Evolutionary conservation across 2,888 invertebrate species (phyloP).

Genomic region (Dichetophora obliterata): DNA sequence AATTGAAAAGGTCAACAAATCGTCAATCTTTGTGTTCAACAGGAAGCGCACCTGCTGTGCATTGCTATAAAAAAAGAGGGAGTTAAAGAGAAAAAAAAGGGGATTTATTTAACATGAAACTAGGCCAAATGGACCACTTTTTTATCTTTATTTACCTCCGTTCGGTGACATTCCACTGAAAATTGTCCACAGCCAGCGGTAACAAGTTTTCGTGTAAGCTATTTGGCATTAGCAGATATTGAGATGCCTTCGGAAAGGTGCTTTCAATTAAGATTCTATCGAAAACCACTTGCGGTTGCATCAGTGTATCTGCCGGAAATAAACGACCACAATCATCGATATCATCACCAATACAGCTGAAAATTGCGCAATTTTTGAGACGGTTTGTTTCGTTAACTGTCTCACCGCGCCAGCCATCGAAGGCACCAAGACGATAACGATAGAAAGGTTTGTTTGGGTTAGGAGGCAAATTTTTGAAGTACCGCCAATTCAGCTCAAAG

Average conservation of each 20-base stretch:
- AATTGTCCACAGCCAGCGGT: conserved; percentile 58
- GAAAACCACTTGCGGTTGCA: conserved; percentile 50
- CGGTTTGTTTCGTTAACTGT: conserved; percentile 65
- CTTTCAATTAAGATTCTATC: conserved; percentile 53
- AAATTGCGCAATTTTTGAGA: conserved; percentile 70
- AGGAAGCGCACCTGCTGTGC: conserved; percentile 46
- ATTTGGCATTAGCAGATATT: conserved; percentile 58
- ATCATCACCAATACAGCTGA: conserved; percentile 66
- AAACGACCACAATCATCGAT: conserved; percentile 58
- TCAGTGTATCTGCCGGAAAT: conserved; percentile 38
- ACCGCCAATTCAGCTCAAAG: conserved; percentile 54
- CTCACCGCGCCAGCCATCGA: conserved; percentile 69
- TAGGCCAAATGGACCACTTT: too few species aligned
- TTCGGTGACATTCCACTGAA: conserved; percentile 52
- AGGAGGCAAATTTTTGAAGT: background rate
- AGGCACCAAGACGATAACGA: conserved; percentile 69
- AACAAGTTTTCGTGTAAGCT: conserved; percentile 54
- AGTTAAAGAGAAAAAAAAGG: background rate
- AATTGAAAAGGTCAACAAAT: conserved; percentile 58
- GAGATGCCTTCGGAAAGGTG: conserved; percentile 50
- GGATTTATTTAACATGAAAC: too few species aligned
- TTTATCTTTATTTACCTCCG: background rate
- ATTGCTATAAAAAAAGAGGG: background rate
- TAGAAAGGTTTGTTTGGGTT: conserved; percentile 52
- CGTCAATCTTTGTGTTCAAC: conserved; percentile 47